Base-by-base conservation (phyloP, 1,140 invertebrate species). In the Ips nitidus region DNA sequence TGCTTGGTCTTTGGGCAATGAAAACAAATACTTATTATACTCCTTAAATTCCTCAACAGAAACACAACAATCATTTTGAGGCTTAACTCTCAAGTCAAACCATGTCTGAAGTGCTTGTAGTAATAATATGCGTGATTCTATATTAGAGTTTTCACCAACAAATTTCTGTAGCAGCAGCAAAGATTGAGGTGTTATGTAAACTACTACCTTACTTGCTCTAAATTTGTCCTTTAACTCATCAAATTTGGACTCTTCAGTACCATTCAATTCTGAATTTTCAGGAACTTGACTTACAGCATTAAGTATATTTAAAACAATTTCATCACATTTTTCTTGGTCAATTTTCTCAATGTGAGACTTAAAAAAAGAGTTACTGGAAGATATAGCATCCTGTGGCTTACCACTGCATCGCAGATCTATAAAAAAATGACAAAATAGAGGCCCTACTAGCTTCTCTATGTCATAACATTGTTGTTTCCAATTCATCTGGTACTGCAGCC, bases 401-500 rank as follows among this genome's bases (percentile, higher is more conserved):
- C 73, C 74, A 55, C 74, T 71, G 63, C 74, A 70, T 3, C 75
- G 64, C 41, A 80, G 72, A 58, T 80, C 78, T 41, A 79, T 65
- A 69, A 75, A 80, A 38, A 80, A 69, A 61, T 80, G 77, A 64
- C 77, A 79, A 74, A 80, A 80, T 53, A 80, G 70, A 36, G 79
- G 77, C 8, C 74, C 75, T 5, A 77, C 66, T 40, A 80, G 53
- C 22, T 69, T 63, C 60, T 78, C 73, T 37, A 80, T 61, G 69
- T 80, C 79, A 57, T 70, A 53, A 65, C 73, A 64, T 3, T 71
- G 59, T 5, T 73, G 74, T 66, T 72, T 71, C 45, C 73, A 69
- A 43, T 73, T 73, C 1, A 55, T 64, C 41, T 76, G 55, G 22
- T 80, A 77, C 68, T 75, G 78, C 6, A 78, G 55, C 79, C 79